A percentile compares a stretch with the other conserved stretches of the same genome.
These are phyloP conservation scores for Blera fallax DNA, from an alignment of 2,888 invertebrate genomes.

Conservation along the genomic window DNA sequence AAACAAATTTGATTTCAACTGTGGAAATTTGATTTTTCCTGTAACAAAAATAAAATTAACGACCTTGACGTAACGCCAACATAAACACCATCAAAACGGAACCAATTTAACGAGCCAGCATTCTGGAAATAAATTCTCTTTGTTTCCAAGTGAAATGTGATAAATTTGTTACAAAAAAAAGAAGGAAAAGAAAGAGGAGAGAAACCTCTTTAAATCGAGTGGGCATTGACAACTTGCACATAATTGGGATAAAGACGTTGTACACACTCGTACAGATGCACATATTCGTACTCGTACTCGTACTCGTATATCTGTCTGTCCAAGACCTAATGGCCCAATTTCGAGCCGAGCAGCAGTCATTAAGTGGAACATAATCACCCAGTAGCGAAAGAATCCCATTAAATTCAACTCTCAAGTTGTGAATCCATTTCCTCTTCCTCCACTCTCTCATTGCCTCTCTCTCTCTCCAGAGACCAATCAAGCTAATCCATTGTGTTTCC, in stretches of 20 bases:
- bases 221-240: conserved; percentile 6
- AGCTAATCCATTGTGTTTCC: conserved; percentile 62
- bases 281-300: neutral
- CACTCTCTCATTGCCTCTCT: too few species aligned
- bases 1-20: neutral
- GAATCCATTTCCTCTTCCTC: conserved; percentile 7
- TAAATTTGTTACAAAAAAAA: neutral
- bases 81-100: neutral
- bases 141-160: neutral
- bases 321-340: conserved; percentile 40
- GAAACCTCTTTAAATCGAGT: neutral
- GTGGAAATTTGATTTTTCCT: neutral
- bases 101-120: neutral
- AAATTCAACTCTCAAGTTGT: conserved; percentile 40
- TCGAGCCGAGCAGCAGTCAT: conserved; percentile 8
- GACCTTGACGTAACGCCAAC: neutral
- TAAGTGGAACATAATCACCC: conserved; percentile 55
- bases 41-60: neutral
- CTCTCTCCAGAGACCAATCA: conserved; percentile 51
- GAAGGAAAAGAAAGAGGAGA: neutral
- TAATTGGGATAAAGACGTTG: neutral
- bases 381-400: conserved; percentile 48
- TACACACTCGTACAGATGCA: too few species aligned
- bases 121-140: neutral
- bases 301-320: neutral